Evolutionary conservation across 1,140 invertebrate species (phyloP), one percentile per base, ranked within the genome.

Genomic region (Varroa destructor): DNA sequence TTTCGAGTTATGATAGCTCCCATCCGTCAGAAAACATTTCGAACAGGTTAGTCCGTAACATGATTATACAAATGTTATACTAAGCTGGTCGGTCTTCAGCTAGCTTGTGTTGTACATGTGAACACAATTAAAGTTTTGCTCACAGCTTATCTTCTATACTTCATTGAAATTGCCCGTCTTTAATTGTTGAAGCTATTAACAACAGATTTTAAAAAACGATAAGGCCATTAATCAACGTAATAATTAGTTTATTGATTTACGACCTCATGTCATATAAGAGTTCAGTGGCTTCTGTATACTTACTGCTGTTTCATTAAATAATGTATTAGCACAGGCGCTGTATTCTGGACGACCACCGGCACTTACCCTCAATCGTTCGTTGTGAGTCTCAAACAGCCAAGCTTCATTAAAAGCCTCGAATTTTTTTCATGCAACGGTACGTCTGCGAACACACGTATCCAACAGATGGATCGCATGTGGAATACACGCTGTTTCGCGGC

Each of bases 401-500:
- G 40, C 2, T 37, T 43, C 46, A 46, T 67, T 3, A 67, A 67
- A 46, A 67, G 61, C 40, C 36, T 67, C 5, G 61, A 67, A 8
- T 46, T 67, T 12, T 67, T 67, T 40, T 67, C 61, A 40, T 67
- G 61, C 61, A 67, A 67, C 36, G 61, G 61, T 67, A 40, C 10
- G 61, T 25, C 8, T 25, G 25, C 25, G 25, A 25, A 25, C 25
- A 25, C 25, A 25, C 25, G 25, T 25, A 25, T 25, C 25, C 25
- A 25, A 25, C 25, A 25, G 25, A 25, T 25, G 25, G 25, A 25
- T 25, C 25, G 25, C 25, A 25, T 25, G 25, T 25, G 25, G 25
- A 25, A 25, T 25, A 25, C 25, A 25, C 25, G 25, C 25, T 25
- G 25, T 25, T 25, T 25, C 25, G 25, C 25, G 25, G 25, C 25